Evolutionary conservation across 2,888 invertebrate genomes (phyloP).

Genomic region (Tiliacea citrago): DNA sequence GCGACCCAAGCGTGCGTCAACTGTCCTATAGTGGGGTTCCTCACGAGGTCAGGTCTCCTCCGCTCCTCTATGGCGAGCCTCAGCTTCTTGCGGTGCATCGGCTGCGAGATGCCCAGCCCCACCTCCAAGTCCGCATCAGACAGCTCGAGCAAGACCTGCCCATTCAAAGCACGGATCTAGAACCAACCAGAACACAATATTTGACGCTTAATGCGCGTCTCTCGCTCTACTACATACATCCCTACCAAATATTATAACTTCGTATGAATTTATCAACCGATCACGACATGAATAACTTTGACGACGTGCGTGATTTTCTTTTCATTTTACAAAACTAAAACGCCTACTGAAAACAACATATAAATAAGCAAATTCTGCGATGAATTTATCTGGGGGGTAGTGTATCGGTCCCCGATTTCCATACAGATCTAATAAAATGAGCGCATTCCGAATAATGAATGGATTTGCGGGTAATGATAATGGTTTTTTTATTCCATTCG

Average conservation of each 20-base stretch:
- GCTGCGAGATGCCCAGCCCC: slow-evolving; percentile 97
- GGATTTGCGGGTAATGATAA: slow-evolving; percentile 76
- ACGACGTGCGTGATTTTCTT: slow-evolving; percentile 43
- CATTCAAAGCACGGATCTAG: slow-evolving; percentile 93
- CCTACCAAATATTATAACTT: slow-evolving; percentile 47
- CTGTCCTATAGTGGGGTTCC: slow-evolving; percentile 96
- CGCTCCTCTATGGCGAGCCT: slow-evolving; percentile 98
- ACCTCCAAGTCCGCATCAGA: slow-evolving; percentile 97
- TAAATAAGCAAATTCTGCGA: slow-evolving; percentile 77
- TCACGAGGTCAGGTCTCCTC: slow-evolving; percentile 95
- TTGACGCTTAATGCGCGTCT: slow-evolving; percentile 90
- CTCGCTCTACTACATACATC: slow-evolving; percentile 67
- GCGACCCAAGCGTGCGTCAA: slow-evolving; percentile 98
- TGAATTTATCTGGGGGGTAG: slow-evolving; percentile 77
- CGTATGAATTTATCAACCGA: slow-evolving; percentile 24
- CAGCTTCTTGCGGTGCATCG: slow-evolving; percentile 98
- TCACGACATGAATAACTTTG: slow-evolving; percentile 38
- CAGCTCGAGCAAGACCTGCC: slow-evolving; percentile 96
- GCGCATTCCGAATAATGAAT: slow-evolving; percentile 78
- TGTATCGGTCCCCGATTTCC: slow-evolving; percentile 78
- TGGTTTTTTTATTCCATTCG: slow-evolving; percentile 74
- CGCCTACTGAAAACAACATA: slow-evolving; percentile 64
- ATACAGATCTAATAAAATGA: slow-evolving; percentile 84
- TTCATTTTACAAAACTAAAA: slow-evolving; percentile 52
- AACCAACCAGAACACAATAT: slow-evolving; percentile 91